Evolutionary conservation across 92 coral and sea anemone genomes (phyloP).

Genomic region (Plumapathes pennacea): DNA sequence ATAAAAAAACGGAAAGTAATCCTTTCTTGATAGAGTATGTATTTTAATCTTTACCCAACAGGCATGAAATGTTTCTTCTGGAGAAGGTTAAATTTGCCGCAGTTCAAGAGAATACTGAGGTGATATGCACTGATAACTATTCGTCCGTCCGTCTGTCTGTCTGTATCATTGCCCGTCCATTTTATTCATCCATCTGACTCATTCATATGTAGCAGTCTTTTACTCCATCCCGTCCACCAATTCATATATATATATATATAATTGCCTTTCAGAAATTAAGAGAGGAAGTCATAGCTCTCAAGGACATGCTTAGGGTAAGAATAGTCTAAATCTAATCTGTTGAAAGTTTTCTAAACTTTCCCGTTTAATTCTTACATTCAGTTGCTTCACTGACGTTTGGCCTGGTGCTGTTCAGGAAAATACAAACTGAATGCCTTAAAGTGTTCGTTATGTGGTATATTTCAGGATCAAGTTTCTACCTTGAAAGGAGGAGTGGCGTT

Average conservation of each 20-base stretch:
- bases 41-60: constrained; percentile 5
- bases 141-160: not conserved
- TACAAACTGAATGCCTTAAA: not conserved
- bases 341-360: not conserved
- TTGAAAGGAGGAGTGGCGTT: constrained; percentile 76
- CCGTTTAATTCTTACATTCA: not conserved
- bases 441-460: not conserved
- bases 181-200: not conserved
- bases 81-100: constrained; percentile 90
- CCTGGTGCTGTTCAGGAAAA: constrained; percentile 1
- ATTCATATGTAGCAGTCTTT: not conserved
- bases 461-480: constrained; percentile 76
- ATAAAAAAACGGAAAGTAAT: not conserved
- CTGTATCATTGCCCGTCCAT: not conserved
- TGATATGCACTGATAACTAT: constrained; percentile 1
- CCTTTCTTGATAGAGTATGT: not conserved
- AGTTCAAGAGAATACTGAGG: constrained; percentile 86
- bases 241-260: not conserved
- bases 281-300: constrained; percentile 72
- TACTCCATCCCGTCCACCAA: not conserved
- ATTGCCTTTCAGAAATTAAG: constrained; percentile 63
- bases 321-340: too few relatives aligned
- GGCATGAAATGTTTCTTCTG: constrained; percentile 95
- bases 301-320: constrained; percentile 67
- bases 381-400: not conserved